phyloP scores from a whole-genome alignment of 2,113 vertebrate genomes.

The Ranitomeya variabilis region DNA sequence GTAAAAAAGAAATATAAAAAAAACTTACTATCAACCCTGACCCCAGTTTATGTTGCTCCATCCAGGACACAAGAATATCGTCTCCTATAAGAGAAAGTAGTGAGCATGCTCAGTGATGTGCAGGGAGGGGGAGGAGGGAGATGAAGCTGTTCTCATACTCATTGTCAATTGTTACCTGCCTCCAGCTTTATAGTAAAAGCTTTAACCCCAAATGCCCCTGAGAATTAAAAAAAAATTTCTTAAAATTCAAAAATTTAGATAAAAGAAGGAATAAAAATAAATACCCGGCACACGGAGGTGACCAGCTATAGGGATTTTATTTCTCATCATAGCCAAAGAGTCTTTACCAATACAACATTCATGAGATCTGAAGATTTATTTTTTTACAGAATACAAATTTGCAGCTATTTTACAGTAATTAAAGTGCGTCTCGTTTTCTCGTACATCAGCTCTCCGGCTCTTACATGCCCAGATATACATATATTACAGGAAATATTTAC shows the following conservation, averaged over 20 bases:
- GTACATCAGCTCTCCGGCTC: slow-evolving; percentile 64
- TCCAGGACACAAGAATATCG: too few species aligned
- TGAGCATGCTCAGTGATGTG: too few species aligned
- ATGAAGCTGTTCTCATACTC: too few species aligned
- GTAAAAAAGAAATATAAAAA: too few species aligned
- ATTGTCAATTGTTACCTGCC: too few species aligned
- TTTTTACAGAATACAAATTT: slow-evolving; percentile 75
- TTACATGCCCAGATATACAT: slow-evolving; percentile 76
- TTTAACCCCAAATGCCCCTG: too few species aligned
- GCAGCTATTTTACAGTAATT: slow-evolving; percentile 75
- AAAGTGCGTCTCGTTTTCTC: slow-evolving; percentile 77
- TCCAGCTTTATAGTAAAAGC: too few species aligned
- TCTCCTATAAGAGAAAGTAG: too few species aligned
- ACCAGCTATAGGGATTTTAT: slow-evolving; percentile 33
- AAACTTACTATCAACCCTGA: too few species aligned
- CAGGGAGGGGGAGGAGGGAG: too few species aligned
- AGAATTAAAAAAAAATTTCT: too few species aligned
- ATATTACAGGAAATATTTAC: slow-evolving; percentile 78
- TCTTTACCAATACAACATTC: not conserved
- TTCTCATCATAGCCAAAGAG: slow-evolving; percentile 11
- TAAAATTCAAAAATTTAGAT: not conserved
- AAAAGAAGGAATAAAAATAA: not conserved
- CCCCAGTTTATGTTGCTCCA: too few species aligned
- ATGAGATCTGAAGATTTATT: slow-evolving; percentile 64
- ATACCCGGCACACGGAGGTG: not conserved